Evolutionary conservation across 1,140 invertebrate species (phyloP).

Genomic region (Listronotus bonariensis): DNA sequence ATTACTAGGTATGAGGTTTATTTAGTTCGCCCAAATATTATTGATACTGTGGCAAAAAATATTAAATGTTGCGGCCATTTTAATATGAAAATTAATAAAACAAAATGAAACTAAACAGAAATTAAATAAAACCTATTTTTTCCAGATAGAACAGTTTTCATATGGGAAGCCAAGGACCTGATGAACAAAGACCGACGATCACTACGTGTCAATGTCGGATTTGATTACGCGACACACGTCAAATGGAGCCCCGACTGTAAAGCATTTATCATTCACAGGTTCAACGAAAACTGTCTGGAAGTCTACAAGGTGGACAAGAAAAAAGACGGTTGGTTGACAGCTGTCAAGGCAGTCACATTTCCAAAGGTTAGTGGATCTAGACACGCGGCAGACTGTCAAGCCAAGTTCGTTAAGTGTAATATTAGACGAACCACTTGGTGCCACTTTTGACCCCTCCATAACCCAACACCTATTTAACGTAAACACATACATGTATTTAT

Average conservation of each 20-base stretch:
- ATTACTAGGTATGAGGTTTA: too few species aligned
- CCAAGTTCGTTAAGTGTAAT: conserved; percentile 73
- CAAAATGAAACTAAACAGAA: neutral
- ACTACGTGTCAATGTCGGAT: conserved; percentile 79
- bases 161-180: conserved; percentile 82
- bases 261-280: conserved; percentile 79
- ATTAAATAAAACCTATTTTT: conserved; percentile 9
- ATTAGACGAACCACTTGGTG: conserved; percentile 75
- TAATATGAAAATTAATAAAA: too few species aligned
- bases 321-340: conserved; percentile 70
- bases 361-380: conserved; percentile 64
- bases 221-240: conserved; percentile 77
- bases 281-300: conserved; percentile 72
- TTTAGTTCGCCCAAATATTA: too few species aligned
- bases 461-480: too few species aligned
- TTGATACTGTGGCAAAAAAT: too few species aligned
- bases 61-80: too few species aligned
- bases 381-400: conserved; percentile 70
- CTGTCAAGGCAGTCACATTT: conserved; percentile 73
- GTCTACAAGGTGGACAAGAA: conserved; percentile 85
- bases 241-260: conserved; percentile 88
- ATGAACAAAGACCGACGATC: conserved; percentile 74
- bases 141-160: conserved; percentile 79
- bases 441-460: conserved; percentile 89
- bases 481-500: too few species aligned